These are phyloP conservation scores for Tenthredo mesomela DNA, from an alignment of 2,888 invertebrate species.

Conservation along the genomic window DNA sequence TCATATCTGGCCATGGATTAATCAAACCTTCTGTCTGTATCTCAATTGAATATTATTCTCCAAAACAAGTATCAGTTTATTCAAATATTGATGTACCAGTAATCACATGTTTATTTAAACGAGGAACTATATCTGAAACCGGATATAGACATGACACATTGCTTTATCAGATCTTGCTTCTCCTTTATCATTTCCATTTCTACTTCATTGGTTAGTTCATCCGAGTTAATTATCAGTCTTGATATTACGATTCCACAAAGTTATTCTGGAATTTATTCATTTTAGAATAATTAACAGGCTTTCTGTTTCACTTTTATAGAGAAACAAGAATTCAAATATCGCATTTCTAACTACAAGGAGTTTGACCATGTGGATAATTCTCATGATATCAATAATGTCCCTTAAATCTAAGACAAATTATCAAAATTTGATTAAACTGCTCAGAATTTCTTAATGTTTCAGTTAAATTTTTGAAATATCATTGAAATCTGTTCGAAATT, in stretches of 20 bases:
- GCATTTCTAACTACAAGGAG: too few species aligned
- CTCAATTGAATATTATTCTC: not conserved
- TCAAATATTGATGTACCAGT: not conserved
- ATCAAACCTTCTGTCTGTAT: slow-evolving; percentile 5
- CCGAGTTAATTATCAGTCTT: not conserved
- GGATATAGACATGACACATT: not conserved
- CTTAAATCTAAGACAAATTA: not conserved
- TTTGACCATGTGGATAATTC: not conserved
- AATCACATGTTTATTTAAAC: not conserved
- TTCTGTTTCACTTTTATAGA: not conserved
- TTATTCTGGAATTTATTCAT: not conserved
- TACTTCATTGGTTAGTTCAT: not conserved
- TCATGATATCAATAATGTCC: not conserved
- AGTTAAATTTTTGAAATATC: not conserved
- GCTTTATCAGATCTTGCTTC: not conserved
- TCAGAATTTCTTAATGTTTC: too few species aligned
- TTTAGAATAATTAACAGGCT: not conserved
- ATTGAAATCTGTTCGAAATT: not conserved
- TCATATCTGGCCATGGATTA: slow-evolving; percentile 2
- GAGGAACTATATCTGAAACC: not conserved
- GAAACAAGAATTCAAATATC: not conserved
- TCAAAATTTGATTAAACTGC: not conserved
- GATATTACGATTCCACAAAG: not conserved
- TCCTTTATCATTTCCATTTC: not conserved
- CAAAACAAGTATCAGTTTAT: not conserved